Evolutionary conservation across 2,113 vertebrate genomes (phyloP).

Genomic region (Numenius arquata): DNA sequence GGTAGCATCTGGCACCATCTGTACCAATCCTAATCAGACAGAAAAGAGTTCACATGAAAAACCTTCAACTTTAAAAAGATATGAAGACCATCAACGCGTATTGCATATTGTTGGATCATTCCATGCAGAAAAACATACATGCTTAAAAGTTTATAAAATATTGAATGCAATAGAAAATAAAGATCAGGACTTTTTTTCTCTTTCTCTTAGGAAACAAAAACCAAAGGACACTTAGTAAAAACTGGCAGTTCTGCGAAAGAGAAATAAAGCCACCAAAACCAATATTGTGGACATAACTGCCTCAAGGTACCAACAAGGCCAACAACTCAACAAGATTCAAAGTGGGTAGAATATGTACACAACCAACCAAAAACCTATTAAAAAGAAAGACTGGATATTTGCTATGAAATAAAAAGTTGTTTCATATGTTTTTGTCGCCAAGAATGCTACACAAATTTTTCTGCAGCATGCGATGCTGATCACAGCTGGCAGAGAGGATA

Average conservation of each 20-base stretch:
- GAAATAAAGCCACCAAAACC: background rate
- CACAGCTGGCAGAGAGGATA: background rate
- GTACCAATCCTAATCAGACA: constrained; percentile 67
- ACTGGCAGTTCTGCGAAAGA: background rate
- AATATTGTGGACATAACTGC: background rate
- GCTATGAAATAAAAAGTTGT: background rate
- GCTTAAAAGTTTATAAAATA: background rate
- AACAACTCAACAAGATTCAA: background rate
- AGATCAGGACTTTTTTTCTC: background rate
- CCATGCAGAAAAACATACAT: background rate
- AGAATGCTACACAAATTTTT: background rate
- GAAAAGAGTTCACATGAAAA: constrained; percentile 14
- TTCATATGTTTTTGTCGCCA: background rate
- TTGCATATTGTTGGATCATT: background rate
- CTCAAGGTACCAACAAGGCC: background rate
- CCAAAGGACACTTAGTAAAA: background rate
- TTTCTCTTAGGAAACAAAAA: background rate
- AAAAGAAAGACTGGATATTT: background rate
- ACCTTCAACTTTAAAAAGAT: background rate
- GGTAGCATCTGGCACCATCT: constrained; percentile 77
- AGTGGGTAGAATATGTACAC: background rate
- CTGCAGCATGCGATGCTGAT: background rate
- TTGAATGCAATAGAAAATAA: background rate
- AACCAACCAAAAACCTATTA: background rate
- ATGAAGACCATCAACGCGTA: background rate